Evolutionary conservation across 2,888 invertebrate genomes (phyloP).

Genomic region (Pterostichus niger): DNA sequence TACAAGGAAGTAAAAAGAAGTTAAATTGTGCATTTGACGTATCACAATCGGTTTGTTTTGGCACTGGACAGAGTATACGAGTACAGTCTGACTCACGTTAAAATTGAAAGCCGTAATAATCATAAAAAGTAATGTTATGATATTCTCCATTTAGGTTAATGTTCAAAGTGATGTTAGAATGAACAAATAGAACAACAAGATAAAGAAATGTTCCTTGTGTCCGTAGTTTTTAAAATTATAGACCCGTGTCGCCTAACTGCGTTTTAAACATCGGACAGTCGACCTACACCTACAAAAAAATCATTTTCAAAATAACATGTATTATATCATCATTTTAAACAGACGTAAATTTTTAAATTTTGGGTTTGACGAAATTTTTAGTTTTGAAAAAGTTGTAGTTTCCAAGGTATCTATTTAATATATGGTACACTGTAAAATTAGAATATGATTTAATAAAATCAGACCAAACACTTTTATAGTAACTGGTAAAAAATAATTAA

Average conservation of each 20-base stretch:
- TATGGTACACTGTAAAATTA: neutral
- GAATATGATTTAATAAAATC: too few species aligned
- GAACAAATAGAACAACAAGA: slow-evolving; percentile 35
- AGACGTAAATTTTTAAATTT: slow-evolving; percentile 41
- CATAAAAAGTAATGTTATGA: slow-evolving; percentile 5
- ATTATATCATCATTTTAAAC: slow-evolving; percentile 41
- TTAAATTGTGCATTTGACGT: too few species aligned
- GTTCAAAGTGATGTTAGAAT: neutral
- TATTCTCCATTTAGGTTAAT: neutral
- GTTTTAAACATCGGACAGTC: slow-evolving; percentile 55
- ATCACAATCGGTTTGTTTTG: too few species aligned
- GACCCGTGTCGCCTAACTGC: slow-evolving; percentile 46
- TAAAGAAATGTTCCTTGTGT: neutral
- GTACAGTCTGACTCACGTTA: too few species aligned
- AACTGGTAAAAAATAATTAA: too few species aligned
- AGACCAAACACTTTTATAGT: too few species aligned
- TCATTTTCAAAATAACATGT: slow-evolving; percentile 54
- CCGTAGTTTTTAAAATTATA: slow-evolving; percentile 57
- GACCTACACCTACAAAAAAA: slow-evolving; percentile 51
- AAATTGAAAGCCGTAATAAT: neutral
- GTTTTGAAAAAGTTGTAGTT: slow-evolving; percentile 45
- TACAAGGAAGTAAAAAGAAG: too few species aligned
- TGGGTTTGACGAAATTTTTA: slow-evolving; percentile 59
- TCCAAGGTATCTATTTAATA: neutral
- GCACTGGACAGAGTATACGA: too few species aligned